Conservation (phyloP, 2,797 vertebrate genomes). For the Coilia nasus region DNA sequence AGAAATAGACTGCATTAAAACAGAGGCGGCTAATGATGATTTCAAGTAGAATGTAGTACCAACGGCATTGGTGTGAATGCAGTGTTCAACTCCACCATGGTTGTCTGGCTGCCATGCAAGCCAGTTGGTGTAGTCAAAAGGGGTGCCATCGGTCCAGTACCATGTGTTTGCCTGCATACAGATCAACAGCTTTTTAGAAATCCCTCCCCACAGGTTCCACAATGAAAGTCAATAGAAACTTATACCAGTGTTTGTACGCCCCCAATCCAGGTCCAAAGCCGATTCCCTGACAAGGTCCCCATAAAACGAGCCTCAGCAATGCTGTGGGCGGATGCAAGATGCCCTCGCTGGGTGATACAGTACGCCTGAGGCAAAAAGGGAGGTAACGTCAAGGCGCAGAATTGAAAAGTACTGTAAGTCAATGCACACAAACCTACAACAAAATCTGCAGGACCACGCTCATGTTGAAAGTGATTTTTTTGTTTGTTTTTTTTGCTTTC, state of each 20-base stretch:
- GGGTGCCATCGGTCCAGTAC: not conserved
- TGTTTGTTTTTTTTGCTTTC: too few species aligned
- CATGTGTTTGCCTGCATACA: too few species aligned
- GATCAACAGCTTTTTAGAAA: too few species aligned
- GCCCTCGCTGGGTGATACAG: not conserved
- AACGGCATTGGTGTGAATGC: not conserved
- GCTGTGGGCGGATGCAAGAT: not conserved
- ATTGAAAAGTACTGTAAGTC: not conserved
- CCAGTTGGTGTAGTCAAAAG: too few species aligned
- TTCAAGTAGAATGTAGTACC: not conserved
- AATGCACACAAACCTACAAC: too few species aligned
- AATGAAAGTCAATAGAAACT: too few species aligned
- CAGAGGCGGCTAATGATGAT: too few species aligned
- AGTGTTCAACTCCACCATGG: not conserved
- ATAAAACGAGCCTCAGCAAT: not conserved
- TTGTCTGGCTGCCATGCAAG: not conserved
- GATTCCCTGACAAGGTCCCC: not conserved
- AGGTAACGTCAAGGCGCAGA: not conserved
- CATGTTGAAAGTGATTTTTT: too few species aligned
- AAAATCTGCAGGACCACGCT: too few species aligned
- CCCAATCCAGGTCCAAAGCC: not conserved
- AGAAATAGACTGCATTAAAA: too few species aligned
- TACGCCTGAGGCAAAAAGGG: not conserved
- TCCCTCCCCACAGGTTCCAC: too few species aligned
- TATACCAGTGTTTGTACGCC: not conserved